Evolutionary conservation across 2,888 invertebrate species (phyloP).

Genomic region (Drosophila tanythrix): DNA sequence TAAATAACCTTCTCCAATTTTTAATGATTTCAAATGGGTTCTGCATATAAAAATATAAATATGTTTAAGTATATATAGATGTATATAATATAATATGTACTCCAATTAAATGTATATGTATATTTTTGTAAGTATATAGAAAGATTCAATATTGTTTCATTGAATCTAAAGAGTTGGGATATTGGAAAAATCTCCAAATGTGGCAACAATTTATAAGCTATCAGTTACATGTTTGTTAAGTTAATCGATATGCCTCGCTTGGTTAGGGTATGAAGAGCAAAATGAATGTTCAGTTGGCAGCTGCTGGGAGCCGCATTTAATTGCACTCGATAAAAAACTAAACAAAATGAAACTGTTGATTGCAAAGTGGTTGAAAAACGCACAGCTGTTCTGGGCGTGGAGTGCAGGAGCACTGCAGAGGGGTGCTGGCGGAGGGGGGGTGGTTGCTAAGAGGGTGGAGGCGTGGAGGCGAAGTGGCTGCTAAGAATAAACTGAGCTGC

Average conservation of each 20-base stretch:
- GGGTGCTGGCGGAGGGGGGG: background rate
- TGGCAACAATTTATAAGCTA: background rate
- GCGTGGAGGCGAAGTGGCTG: too few species aligned
- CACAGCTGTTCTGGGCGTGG: background rate
- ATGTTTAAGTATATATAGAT: too few species aligned
- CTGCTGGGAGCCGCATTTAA: constrained; percentile 31
- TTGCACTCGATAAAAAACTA: constrained; percentile 55
- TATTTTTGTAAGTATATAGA: background rate
- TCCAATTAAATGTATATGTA: background rate
- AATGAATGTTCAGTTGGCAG: constrained; percentile 26
- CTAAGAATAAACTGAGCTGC: background rate
- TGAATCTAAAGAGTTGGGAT: background rate
- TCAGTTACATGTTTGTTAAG: background rate
- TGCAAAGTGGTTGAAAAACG: constrained; percentile 38
- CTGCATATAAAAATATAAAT: background rate
- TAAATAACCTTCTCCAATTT: background rate
- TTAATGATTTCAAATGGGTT: background rate
- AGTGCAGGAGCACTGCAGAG: background rate
- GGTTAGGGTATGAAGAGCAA: background rate
- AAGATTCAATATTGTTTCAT: background rate
- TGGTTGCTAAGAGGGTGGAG: background rate
- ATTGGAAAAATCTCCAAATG: background rate
- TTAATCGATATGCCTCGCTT: background rate
- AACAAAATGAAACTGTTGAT: constrained; percentile 50
- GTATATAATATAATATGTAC: too few species aligned